Conservation (phyloP, 2,113 vertebrate species). For the Sclerurus mexicanus region DNA sequence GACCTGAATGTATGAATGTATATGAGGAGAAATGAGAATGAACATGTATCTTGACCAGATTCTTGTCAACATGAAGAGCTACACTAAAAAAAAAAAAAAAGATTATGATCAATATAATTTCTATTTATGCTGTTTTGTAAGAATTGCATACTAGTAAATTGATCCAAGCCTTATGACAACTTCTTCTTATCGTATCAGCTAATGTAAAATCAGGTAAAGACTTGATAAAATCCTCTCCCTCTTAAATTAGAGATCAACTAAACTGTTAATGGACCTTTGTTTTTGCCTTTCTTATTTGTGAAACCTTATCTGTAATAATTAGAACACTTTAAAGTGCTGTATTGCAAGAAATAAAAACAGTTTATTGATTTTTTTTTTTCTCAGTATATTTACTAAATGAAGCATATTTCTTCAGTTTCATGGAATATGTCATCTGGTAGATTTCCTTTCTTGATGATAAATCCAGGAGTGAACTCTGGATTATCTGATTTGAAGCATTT, state of each 20-base stretch:
- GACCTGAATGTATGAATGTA: not conserved
- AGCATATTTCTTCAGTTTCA: not conserved
- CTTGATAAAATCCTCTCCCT: accelerated
- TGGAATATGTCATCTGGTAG: not conserved
- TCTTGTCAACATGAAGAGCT: not conserved
- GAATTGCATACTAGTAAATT: not conserved
- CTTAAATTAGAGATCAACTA: not conserved
- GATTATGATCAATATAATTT: accelerated
- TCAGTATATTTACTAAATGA: not conserved
- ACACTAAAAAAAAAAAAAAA: not conserved
- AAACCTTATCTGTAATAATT: not conserved
- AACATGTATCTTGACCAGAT: not conserved
- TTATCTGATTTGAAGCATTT: not conserved
- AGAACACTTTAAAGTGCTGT: not conserved
- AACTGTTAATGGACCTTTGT: not conserved
- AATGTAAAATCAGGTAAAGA: not conserved
- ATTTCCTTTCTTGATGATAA: not conserved
- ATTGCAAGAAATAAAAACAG: not conserved
- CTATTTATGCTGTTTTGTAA: not conserved
- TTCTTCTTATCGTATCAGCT: not conserved
- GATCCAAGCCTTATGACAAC: not conserved
- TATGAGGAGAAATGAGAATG: not conserved
- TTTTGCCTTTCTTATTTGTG: not conserved
- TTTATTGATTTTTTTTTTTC: not conserved
- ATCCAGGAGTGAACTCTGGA: not conserved